Evolutionary conservation across 2,797 vertebrate genomes (phyloP).

Genomic region (Todus mexicanus): DNA sequence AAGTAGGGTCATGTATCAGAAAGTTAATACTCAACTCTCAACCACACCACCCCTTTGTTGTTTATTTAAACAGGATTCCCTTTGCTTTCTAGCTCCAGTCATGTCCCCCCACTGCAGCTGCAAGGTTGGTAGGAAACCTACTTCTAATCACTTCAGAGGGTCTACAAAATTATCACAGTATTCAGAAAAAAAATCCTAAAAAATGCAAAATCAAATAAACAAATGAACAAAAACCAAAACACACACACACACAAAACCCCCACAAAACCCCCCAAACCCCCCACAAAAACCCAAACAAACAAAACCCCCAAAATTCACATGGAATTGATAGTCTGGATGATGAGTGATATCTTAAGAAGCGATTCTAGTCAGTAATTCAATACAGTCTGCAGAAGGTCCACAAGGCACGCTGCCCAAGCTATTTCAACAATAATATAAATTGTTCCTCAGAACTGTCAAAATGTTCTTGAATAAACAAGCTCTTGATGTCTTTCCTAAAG

Average conservation of each 20-base stretch:
- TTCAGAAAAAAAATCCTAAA: neutral
- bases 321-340: neutral
- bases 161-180: neutral
- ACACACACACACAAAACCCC: no score
- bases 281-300: no score
- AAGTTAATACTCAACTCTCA: neutral
- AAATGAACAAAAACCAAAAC: no score
- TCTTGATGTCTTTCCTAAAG: neutral
- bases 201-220: no score
- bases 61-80: neutral
- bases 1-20: neutral
- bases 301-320: no score
- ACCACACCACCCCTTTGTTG: neutral
- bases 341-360: neutral
- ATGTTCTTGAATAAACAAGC: neutral
- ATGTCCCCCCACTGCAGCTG: rapidly evolving
- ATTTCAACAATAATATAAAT: neutral
- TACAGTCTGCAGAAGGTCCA: neutral
- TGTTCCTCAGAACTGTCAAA: neutral
- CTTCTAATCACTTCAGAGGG: neutral
- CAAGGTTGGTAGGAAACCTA: neutral
- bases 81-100: neutral
- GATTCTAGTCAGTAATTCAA: neutral
- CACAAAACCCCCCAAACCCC: no score
- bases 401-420: neutral